These are phyloP conservation scores for Oplegnathus fasciatus DNA, from an alignment of 2,113 vertebrate genomes.

Conservation along the genomic window DNA sequence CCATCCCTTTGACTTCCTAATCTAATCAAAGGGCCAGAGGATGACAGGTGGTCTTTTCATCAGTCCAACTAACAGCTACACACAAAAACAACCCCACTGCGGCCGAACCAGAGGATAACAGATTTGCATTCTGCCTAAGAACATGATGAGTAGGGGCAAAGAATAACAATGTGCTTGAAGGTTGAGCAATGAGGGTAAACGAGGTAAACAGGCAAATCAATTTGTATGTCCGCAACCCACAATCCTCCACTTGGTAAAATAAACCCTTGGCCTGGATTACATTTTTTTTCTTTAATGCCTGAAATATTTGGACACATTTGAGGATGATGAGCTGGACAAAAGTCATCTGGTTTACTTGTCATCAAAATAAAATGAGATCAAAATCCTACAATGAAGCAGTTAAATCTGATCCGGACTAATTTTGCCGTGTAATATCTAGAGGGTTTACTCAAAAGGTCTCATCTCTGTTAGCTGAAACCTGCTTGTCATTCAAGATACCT, in stretches of 20 bases:
- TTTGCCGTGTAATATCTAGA: background rate
- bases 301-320: conserved; percentile 27
- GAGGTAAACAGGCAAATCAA: conserved; percentile 47
- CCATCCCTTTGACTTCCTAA: conserved; percentile 67
- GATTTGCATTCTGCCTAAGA: conserved; percentile 67
- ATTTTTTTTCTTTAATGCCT: conserved; percentile 8
- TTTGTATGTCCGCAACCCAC: conserved; percentile 20
- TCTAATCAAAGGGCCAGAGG: conserved; percentile 75
- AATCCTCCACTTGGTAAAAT: conserved; percentile 15
- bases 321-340: background rate
- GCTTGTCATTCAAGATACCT: background rate
- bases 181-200: conserved; percentile 44
- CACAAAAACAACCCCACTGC: conserved; percentile 68
- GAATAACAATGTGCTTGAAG: conserved; percentile 62
- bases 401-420: background rate
- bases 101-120: conserved; percentile 57
- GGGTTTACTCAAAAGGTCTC: background rate
- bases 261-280: conserved; percentile 31
- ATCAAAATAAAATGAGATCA: background rate
- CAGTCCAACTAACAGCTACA: conserved; percentile 64
- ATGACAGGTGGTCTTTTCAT: conserved; percentile 83
- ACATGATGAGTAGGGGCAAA: conserved; percentile 60
- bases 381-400: background rate
- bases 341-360: background rate
- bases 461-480: background rate